Evolutionary conservation across 1,140 invertebrate species (phyloP).

Genomic region (Bombus superbus): DNA sequence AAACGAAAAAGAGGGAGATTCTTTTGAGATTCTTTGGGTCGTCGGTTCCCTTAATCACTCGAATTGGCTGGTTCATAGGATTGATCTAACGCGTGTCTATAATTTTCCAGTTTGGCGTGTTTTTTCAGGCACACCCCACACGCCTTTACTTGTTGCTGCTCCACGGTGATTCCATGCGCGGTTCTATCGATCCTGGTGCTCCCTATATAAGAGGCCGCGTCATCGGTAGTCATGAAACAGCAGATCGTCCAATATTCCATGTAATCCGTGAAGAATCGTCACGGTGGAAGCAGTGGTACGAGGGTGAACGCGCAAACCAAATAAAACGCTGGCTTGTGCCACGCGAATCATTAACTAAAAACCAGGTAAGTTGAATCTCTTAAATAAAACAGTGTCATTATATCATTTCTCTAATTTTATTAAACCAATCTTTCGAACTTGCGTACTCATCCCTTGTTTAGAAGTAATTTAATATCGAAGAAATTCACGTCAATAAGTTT

Average conservation of each 20-base stretch:
- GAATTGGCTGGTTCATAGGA: neutral
- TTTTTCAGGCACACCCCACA: constrained; percentile 44
- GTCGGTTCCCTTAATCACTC: neutral
- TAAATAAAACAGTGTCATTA: neutral
- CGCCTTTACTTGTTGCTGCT: constrained; percentile 73
- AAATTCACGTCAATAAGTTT: no score
- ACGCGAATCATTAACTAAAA: constrained; percentile 55
- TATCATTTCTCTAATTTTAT: no score
- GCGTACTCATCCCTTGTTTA: no score
- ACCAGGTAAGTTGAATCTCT: constrained; percentile 44
- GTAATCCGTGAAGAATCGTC: constrained; percentile 25
- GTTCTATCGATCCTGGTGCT: constrained; percentile 71
- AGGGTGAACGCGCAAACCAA: neutral
- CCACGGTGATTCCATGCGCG: constrained; percentile 70
- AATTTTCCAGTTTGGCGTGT: constrained; percentile 43
- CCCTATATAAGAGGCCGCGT: constrained; percentile 67
- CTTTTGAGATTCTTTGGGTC: neutral
- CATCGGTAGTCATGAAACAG: constrained; percentile 53
- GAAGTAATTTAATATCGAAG: no score
- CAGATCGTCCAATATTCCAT: constrained; percentile 52
- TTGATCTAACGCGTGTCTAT: neutral
- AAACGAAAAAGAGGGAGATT: neutral
- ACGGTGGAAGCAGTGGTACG: neutral
- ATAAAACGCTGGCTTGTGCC: neutral
- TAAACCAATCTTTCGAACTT: no score